These are phyloP conservation scores for Orchesella flavescens DNA, from an alignment of 2,888 invertebrate species.

Conservation along the genomic window DNA sequence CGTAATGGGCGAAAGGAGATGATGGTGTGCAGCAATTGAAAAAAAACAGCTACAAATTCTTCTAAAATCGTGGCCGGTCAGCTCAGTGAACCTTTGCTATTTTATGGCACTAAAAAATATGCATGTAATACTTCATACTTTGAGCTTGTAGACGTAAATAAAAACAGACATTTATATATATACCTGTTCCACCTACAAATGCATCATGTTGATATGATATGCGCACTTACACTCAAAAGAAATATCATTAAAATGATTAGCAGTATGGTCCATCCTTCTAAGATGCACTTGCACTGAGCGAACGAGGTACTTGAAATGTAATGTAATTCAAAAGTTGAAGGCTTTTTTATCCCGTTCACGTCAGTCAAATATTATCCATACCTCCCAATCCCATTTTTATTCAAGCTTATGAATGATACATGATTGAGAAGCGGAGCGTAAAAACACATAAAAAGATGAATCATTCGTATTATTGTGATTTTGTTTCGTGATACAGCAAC, in stretches of 20 bases:
- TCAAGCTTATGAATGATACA: too few relatives aligned
- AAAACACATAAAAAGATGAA: too few relatives aligned
- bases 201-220: not conserved
- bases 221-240: not conserved
- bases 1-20: not conserved
- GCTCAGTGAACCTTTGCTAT: conserved; percentile 57
- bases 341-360: not conserved
- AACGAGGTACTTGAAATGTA: too few relatives aligned
- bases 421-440: too few relatives aligned
- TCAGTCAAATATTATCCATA: conserved; percentile 5
- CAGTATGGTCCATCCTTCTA: too few relatives aligned
- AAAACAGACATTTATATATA: not conserved
- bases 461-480: too few relatives aligned
- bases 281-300: too few relatives aligned
- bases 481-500: too few relatives aligned
- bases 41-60: not conserved
- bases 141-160: not conserved
- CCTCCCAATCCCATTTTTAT: not conserved
- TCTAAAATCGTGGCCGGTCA: conserved; percentile 42
- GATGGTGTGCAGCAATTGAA: not conserved
- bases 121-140: not conserved
- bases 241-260: not conserved
- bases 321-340: not conserved
- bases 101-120: not conserved
- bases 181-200: not conserved